These are phyloP conservation scores for Triplophysa dalaica DNA, from an alignment of 2,113 vertebrate genomes.

Conservation along the genomic window DNA sequence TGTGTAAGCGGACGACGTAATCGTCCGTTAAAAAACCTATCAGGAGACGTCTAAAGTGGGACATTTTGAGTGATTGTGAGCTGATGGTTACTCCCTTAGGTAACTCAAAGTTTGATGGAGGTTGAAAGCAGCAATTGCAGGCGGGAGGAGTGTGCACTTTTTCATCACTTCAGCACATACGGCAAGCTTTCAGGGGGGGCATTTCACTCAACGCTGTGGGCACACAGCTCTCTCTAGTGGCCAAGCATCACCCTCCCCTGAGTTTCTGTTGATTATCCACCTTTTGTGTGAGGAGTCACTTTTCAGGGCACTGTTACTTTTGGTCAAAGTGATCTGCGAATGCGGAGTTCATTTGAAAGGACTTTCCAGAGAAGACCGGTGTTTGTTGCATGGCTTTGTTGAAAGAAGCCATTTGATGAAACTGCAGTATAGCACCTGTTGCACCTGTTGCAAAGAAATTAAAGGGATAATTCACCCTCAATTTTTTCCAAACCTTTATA, in stretches of 20 bases:
- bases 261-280: conserved; percentile 35
- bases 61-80: conserved; percentile 51
- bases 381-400: conserved; percentile 9
- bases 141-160: conserved; percentile 40
- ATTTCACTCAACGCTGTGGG: conserved; percentile 43
- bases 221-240: conserved; percentile 53
- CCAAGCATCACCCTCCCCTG: conserved; percentile 41
- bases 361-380: neutral
- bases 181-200: conserved; percentile 44
- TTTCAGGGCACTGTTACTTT: conserved; percentile 50
- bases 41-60: conserved; percentile 39
- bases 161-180: conserved; percentile 56
- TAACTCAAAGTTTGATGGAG: conserved; percentile 49
- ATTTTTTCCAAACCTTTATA: too few species aligned
- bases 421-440: neutral
- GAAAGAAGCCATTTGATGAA: neutral
- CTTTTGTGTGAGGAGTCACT: conserved; percentile 32
- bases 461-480: neutral
- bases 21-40: conserved; percentile 60
- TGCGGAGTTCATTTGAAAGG: neutral
- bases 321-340: neutral
- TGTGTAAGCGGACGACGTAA: conserved; percentile 44
- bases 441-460: neutral
- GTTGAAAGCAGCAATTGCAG: conserved; percentile 55
- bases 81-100: conserved; percentile 50